phyloP scores from a whole-genome alignment of 2,113 vertebrate genomes.

The Pseudonaja textilis region DNA sequence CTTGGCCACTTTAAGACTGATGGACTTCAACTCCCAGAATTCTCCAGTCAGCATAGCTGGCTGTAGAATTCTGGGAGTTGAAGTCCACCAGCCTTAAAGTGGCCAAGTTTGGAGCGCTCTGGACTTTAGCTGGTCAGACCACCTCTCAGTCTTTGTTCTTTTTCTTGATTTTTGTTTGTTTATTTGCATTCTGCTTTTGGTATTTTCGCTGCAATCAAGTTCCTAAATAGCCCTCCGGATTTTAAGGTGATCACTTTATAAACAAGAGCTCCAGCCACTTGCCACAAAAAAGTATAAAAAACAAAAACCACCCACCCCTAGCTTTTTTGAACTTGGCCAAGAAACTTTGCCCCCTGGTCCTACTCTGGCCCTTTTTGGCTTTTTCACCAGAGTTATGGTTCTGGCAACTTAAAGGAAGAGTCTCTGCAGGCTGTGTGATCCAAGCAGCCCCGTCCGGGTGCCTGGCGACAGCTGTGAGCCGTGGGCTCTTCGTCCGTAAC shows the following conservation, averaged over 20 bases:
- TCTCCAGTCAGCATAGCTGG: too few relatives aligned
- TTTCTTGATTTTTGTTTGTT: not conserved
- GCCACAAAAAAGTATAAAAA: not conserved
- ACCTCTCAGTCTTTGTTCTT: not conserved
- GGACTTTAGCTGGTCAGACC: not conserved
- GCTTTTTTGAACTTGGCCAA: not conserved
- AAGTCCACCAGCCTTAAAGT: too few relatives aligned
- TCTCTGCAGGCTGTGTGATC: not conserved
- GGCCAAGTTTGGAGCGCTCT: too few relatives aligned
- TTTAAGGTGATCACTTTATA: not conserved
- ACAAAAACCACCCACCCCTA: not conserved
- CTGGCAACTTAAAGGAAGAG: not conserved
- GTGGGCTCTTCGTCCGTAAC: not conserved
- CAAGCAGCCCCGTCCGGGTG: not conserved
- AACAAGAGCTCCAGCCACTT: not conserved
- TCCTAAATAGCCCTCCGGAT: not conserved
- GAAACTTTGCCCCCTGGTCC: not conserved
- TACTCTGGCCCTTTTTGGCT: not conserved
- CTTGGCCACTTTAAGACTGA: too few relatives aligned
- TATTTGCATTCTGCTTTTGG: not conserved
- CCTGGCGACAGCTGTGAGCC: not conserved
- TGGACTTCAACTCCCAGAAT: too few relatives aligned
- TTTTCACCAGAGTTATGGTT: not conserved
- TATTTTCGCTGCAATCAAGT: not conserved
- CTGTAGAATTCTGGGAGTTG: too few relatives aligned